phyloP scores from a whole-genome alignment of 2,888 invertebrate genomes.

The Abscondita cerata region DNA sequence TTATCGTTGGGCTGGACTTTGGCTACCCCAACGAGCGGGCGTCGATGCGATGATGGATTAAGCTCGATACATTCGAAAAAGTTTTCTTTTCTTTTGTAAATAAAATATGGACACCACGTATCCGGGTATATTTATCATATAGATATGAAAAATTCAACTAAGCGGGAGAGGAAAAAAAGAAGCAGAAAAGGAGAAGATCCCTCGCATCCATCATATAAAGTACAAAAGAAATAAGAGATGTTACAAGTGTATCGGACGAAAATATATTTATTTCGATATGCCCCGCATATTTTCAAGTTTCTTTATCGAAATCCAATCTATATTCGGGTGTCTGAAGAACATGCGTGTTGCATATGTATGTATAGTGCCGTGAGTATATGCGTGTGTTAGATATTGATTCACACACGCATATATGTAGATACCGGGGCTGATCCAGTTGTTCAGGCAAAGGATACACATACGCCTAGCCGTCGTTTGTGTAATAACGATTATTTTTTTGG shows the following conservation, averaged over 20 bases:
- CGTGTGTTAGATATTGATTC: slow-evolving; percentile 51
- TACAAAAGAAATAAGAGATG: slow-evolving; percentile 30
- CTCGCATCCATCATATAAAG: slow-evolving; percentile 37
- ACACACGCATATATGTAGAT: slow-evolving; percentile 49
- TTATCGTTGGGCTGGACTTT: slow-evolving; percentile 24
- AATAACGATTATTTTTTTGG: slow-evolving; percentile 37
- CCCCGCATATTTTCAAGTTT: slow-evolving; percentile 37
- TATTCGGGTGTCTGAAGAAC: slow-evolving; percentile 43
- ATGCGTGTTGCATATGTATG: slow-evolving; percentile 48
- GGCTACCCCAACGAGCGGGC: slow-evolving; percentile 11
- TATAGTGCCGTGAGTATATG: slow-evolving; percentile 39
- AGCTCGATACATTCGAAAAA: too few species aligned
- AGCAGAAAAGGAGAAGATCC: slow-evolving; percentile 8
- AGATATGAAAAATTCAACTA: slow-evolving; percentile 31
- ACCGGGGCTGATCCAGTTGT: slow-evolving; percentile 47
- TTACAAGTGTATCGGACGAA: slow-evolving; percentile 32
- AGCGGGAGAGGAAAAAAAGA: slow-evolving; percentile 21
- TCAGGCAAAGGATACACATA: slow-evolving; percentile 38
- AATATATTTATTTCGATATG: slow-evolving; percentile 36
- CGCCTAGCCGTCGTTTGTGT: slow-evolving; percentile 34
- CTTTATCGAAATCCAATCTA: slow-evolving; percentile 46
- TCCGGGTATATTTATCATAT: slow-evolving; percentile 32
- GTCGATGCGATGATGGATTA: too few species aligned
- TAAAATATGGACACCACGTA: slow-evolving; percentile 28
- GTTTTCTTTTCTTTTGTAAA: slow-evolving; percentile 6